Base-by-base conservation (phyloP, 2,113 vertebrate genomes). In the Numida meleagris region DNA sequence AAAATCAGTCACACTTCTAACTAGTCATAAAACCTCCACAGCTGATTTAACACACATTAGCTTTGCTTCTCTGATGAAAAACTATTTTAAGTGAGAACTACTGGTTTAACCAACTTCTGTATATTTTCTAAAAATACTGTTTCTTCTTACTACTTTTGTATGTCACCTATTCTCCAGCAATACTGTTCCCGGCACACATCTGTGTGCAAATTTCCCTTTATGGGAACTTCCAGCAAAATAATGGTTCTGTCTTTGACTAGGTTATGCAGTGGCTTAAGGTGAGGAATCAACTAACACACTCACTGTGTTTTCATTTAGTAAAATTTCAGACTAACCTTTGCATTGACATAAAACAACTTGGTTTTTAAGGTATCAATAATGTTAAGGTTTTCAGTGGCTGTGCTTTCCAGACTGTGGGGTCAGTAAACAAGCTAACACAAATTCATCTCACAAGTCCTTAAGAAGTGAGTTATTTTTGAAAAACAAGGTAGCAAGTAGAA, bases 71-170 rank as follows among this genome's bases (percentile, higher is more conserved):
- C 51, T 89, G 38, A 67, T 2, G 12, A 66, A 59, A 94, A 86
- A 80, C 46, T 94, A 78, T 36, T 66, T 95, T 94, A 13, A 76
- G 38, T 21, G 27, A 86, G 91, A 92, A 77, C 82, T 88, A 74
- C 83, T 84, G 84, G 68, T 95, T 96, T 51, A 74, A 25, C 63
- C 55, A 88, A 83, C 61, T 58, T 91, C 19, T 73, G 53, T 33
- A 24, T 62, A 73, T 57, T 96, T 97, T 91, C 93, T 89, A 80
- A 91, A 94, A 96, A 81, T 61, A 38, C 53, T 87, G 61, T 67
- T 62, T 85, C n/a, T 77, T 59, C 86, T 10, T 11, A 34, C 43
- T 78, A 85, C 53, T 34, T 80, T 10, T 88, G 96, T 73, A 90
- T 31, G n/a, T 55, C 89, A 87, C 73, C 24, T 87, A 11, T 90